Evolutionary conservation across 2,888 invertebrate genomes (phyloP), one percentile per base, ranked within the genome.

Genomic region (Mythimna impura): DNA sequence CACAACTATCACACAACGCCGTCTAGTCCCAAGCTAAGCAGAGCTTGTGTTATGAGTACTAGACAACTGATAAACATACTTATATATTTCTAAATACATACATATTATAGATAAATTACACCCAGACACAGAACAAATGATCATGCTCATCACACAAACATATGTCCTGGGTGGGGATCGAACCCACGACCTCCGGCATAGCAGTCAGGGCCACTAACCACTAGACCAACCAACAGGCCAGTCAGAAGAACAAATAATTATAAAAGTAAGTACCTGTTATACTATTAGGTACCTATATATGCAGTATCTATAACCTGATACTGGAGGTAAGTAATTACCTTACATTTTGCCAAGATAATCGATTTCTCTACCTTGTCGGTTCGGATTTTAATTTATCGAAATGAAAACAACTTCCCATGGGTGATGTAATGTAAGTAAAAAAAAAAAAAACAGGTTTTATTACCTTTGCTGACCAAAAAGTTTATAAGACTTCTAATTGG

Each of bases 401-500:
- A 71, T 64, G 8, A n/a, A 47, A 65, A 40, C 34, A 20, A 22
- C 36, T 17, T 71, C 25, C 64, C 10, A 9, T 55, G 40, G 20
- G 9, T 58, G 30, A 58, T 34, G 17, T 43, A 47, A 70, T 17
- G 9, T 25, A 43, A 47, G 8, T 30, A 52, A 64, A 72, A 79
- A 57, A 62, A 57, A 62, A 81, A 57, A 62, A 63, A 81, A 69
- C 79, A 54, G 50, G 69, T 83, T 78, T 72, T n/a, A 54, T 89
- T 89, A 96, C 97, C 97, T 95, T 97, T 97, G 88, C 94, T 96
- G 64, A 96, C 96, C 71, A 97, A 93, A 92, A 97, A 98, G 73
- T 97, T 96, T 94, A 97, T 97, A 0, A 98, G 96, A 84, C 96
- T 94, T 88, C 97, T 96, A 96, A 98, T 97, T 22, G 98, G 97